Evolutionary conservation across 2,113 vertebrate genomes (phyloP).

Genomic region (Acrocephalus arundinaceus): DNA sequence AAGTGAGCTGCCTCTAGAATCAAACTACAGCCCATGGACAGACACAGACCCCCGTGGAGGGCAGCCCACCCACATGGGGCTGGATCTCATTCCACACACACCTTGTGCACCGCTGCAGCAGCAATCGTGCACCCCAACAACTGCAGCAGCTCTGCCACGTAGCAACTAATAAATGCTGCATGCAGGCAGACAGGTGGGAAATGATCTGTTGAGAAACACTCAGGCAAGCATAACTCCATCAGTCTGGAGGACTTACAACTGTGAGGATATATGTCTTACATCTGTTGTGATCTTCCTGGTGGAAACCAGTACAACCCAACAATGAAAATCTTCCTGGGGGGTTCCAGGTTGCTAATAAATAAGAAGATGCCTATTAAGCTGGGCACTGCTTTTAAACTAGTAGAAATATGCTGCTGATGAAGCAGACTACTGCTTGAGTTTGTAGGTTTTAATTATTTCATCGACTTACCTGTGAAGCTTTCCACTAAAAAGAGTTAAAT

Average conservation of each 20-base stretch:
- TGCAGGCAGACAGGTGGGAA: neutral
- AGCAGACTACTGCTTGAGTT: neutral
- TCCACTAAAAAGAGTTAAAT: neutral
- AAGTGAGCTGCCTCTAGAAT: neutral
- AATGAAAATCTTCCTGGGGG: neutral
- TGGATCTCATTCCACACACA: rapidly evolving
- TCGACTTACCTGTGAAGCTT: neutral
- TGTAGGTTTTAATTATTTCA: neutral
- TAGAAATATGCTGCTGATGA: neutral
- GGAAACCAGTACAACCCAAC: neutral
- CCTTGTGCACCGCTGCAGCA: neutral
- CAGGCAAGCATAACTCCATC: neutral
- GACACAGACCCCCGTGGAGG: neutral
- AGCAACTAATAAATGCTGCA: neutral
- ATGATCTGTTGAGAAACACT: neutral
- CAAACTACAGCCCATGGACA: rapidly evolving
- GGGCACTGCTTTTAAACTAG: neutral
- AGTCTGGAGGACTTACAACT: neutral
- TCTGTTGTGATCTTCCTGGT: neutral
- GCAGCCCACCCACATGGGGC: rapidly evolving
- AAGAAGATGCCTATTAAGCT: neutral
- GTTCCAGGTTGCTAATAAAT: neutral
- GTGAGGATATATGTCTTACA: neutral
- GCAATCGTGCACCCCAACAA: neutral
- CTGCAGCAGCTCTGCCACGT: rapidly evolving